Percentiles rank a stretch among this genome's conserved stretches.
phyloP scores from a whole-genome alignment of 2,797 vertebrate species.

The Pogoniulus pusillus region DNA sequence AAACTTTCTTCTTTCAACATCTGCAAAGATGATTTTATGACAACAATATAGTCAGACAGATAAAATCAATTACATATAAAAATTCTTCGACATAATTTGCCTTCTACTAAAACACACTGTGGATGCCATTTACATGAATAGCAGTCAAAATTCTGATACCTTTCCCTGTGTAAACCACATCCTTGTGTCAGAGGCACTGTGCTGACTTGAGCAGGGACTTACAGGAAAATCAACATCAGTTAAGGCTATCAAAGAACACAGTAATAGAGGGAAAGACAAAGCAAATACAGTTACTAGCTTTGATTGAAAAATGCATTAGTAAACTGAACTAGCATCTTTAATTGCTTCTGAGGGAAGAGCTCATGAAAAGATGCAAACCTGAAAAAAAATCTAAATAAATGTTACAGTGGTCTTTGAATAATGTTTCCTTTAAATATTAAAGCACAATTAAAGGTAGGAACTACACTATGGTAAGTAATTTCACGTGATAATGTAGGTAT shows the following conservation, averaged over 20 bases:
- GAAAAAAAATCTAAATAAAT: neutral
- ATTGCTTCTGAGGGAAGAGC: neutral
- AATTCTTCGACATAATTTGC: neutral
- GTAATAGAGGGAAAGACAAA: neutral
- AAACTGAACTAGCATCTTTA: neutral
- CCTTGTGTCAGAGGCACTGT: neutral
- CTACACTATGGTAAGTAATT: neutral
- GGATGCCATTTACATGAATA: neutral
- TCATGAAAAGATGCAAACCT: neutral
- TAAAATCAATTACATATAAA: neutral
- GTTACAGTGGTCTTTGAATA: neutral
- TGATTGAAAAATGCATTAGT: neutral
- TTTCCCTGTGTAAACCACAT: neutral
- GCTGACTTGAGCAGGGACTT: neutral
- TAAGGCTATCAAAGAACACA: neutral
- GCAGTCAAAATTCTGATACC: neutral
- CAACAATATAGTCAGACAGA: neutral
- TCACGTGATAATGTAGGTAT: neutral
- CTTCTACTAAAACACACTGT: neutral
- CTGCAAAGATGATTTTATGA: neutral
- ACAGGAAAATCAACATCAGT: neutral
- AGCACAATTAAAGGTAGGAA: neutral
- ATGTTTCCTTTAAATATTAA: neutral
- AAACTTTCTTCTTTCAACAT: neutral
- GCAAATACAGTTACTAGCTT: neutral